Evolutionary conservation across 2,797 vertebrate species (phyloP).

Genomic region (Lagodon rhomboides): DNA sequence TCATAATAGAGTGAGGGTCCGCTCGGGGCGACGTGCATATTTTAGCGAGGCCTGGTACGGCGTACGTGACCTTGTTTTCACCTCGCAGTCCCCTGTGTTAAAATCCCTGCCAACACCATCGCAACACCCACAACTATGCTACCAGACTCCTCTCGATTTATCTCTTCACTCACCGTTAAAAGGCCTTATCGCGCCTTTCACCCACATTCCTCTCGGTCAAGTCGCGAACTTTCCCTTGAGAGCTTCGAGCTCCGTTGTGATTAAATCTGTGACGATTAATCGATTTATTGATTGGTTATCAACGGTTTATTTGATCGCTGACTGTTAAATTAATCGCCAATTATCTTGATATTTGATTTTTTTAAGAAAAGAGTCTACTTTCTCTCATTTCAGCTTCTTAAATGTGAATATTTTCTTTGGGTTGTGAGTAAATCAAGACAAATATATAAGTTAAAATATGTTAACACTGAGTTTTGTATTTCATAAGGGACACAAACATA

Average conservation of each 20-base stretch:
- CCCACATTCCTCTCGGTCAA: conserved; percentile 20
- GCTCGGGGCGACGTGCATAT: conserved; percentile 49
- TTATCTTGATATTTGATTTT: no score
- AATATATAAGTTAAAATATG: no score
- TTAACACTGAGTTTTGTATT: no score
- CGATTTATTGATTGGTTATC: no score
- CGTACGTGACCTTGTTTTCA: conserved; percentile 67
- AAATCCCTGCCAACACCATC: conserved; percentile 71
- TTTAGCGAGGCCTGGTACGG: conserved; percentile 55
- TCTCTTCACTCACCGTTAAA: conserved; percentile 5
- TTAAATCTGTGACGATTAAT: no score
- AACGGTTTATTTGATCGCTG: no score
- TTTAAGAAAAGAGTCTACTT: no score
- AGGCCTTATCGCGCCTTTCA: neutral
- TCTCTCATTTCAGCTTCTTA: no score
- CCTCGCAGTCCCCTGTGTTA: conserved; percentile 43
- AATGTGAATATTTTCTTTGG: no score
- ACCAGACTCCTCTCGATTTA: conserved; percentile 16
- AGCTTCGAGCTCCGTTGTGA: neutral
- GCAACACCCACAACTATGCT: conserved; percentile 71
- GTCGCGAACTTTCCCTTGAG: neutral
- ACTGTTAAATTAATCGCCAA: no score
- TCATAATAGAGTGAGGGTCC: conserved; percentile 52
- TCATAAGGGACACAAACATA: no score
- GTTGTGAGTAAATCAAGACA: no score